Base-by-base conservation (phyloP, 1,140 invertebrate species). In the Caenorhabditis inopinata region DNA sequence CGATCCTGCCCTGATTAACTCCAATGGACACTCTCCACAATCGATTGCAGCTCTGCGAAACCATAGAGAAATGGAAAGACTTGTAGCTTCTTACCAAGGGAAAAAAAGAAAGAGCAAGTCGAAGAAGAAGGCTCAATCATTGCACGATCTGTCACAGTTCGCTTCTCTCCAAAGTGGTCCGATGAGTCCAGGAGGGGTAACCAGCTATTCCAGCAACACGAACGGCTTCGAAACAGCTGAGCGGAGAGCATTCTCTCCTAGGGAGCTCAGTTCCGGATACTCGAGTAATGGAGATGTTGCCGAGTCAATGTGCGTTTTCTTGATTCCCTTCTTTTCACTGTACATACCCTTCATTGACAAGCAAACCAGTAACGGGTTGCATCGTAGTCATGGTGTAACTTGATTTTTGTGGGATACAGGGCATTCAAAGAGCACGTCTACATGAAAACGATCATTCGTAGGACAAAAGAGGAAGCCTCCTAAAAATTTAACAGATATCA, bases 31-130 rank as follows among this genome's bases (percentile, higher is more conserved):
- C 18, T 62, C 62, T 16, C 35, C 81, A 16, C 48, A 81, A 23
- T 42, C 58, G 21, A 81, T 82, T 51, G 81, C 81, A 21, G 53
- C 73, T 4, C 42, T 82, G 11, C 21, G 81, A 25, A 29, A 75
- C 45, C 58, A 80, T n/a, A 29, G 47, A 38, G 78, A 80, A 58
- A 62, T 80, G 27, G 46, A 38, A 9, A 35, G 32, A 46, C 27
- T 62, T 1, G 25, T 80, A 18, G 53, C 49, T 12, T 32, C 51
- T 18, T 62, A 42, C 42, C 49, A 78, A 78, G 38, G 76, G 4
- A 53, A 78, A 23, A 29, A 42, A 11, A 53, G 76, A 68, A 78
- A 78, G 76, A 78, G 45, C 12, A 53, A 76, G 25, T 48, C 46
- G n/a, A 68, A 68, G 38, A 78, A 38, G 21, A 47, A 38, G 38